Percentiles rank a stretch among this genome's conserved stretches.
Conservation (phyloP, 2,113 vertebrate genomes). For the Microtus pennsylvanicus region DNA sequence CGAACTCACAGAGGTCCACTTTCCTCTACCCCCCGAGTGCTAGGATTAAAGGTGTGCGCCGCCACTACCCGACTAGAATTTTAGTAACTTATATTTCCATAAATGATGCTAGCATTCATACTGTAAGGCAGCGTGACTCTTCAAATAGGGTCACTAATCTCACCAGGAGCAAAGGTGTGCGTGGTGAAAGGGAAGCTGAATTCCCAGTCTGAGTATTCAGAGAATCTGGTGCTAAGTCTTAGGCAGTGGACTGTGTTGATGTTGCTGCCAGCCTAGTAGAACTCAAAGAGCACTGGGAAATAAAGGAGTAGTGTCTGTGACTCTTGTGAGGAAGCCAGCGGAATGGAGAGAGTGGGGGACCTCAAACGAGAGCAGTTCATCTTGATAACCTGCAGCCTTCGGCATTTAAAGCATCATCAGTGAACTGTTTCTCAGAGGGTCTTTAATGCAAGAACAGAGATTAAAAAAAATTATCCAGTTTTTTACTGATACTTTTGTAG, state of each 20-base stretch:
- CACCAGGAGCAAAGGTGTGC: neutral
- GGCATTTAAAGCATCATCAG: conserved; percentile 35
- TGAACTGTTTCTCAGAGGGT: conserved; percentile 42
- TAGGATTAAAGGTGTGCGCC: too few species aligned
- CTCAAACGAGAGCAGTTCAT: conserved; percentile 60
- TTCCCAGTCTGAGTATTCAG: neutral
- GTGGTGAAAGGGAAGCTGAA: neutral
- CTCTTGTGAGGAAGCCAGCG: neutral
- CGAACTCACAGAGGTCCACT: too few species aligned
- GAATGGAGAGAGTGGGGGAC: conserved; percentile 13
- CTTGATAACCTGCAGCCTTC: conserved; percentile 35
- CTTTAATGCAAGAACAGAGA: conserved; percentile 43
- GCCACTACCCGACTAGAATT: neutral
- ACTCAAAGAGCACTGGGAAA: conserved; percentile 48
- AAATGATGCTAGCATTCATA: neutral
- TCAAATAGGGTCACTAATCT: neutral
- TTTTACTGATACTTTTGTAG: conserved; percentile 55
- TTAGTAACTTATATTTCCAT: neutral
- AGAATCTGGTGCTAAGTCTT: conserved; percentile 36
- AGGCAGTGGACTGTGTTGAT: neutral
- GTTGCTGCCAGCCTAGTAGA: conserved; percentile 38
- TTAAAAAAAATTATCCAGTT: neutral
- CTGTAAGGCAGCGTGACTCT: neutral
- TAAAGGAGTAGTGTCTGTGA: conserved; percentile 36
- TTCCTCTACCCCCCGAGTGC: too few species aligned